These are phyloP conservation scores for Callocephalon fimbriatum DNA, from an alignment of 2,113 vertebrate species.

Conservation along the genomic window DNA sequence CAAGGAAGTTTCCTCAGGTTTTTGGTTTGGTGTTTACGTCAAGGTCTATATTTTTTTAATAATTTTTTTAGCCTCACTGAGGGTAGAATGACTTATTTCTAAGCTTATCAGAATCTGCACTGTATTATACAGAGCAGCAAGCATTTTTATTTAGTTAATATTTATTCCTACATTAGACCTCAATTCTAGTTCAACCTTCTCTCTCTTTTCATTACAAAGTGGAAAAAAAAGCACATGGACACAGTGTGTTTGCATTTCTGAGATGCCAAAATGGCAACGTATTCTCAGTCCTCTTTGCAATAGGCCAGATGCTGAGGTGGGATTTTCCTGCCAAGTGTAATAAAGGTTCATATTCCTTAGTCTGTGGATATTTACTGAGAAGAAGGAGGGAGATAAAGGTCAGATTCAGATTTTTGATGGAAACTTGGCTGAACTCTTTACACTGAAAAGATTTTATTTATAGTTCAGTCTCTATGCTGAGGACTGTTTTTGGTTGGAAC, in stretches of 20 bases:
- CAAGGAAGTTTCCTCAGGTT: not conserved
- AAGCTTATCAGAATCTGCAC: not conserved
- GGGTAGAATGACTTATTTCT: not conserved
- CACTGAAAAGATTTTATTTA: not conserved
- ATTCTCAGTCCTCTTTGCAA: not conserved
- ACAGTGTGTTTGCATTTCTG: not conserved
- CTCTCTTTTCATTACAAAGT: not conserved
- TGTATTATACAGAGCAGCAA: not conserved
- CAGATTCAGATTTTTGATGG: not conserved
- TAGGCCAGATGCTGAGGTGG: not conserved
- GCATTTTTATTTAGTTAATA: not conserved
- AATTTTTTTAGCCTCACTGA: not conserved
- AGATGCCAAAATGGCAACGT: not conserved
- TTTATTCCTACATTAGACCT: not conserved
- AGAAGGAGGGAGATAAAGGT: not conserved
- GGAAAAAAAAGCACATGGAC: not conserved
- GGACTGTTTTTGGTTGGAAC: not conserved
- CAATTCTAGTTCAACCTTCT: not conserved
- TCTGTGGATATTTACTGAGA: not conserved
- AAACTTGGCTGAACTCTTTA: not conserved
- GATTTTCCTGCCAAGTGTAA: not conserved
- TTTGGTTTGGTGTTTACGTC: not conserved
- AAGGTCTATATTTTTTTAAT: not conserved
- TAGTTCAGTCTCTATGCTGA: not conserved
- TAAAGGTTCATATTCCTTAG: not conserved